A percentile compares a stretch with the other conserved stretches of the same genome.
Evolutionary conservation across 2,797 vertebrate species (phyloP).

Genomic region (Psittacula echo): DNA sequence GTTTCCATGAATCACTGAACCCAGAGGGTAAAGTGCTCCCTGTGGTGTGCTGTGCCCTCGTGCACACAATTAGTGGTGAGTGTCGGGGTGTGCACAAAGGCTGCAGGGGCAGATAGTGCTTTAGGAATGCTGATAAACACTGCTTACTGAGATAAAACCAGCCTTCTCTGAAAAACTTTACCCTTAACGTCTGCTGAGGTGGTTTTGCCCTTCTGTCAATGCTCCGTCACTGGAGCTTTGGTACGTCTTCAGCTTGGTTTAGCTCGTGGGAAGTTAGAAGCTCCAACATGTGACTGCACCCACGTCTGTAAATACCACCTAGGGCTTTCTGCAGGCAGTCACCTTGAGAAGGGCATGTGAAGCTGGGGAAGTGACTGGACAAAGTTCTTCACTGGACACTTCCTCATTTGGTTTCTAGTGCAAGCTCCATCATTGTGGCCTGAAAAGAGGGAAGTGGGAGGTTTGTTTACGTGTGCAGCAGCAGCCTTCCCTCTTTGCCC

Average conservation of each 20-base stretch:
- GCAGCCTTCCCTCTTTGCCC: too few species aligned
- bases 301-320: background rate
- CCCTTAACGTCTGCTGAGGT: accelerated
- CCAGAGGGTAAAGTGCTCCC: background rate
- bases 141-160: accelerated
- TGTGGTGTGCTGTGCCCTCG: accelerated
- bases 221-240: background rate
- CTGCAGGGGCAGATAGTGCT: background rate
- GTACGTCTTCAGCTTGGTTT: background rate
- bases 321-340: background rate
- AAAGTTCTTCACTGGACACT: background rate
- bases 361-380: background rate
- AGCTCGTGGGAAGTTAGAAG: background rate
- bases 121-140: accelerated
- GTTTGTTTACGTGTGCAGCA: background rate
- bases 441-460: background rate
- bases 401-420: background rate
- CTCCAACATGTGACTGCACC: accelerated
- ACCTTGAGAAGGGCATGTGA: background rate
- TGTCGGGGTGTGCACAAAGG: background rate
- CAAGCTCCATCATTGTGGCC: background rate
- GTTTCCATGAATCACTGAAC: accelerated
- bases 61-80: background rate
- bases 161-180: background rate
- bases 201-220: background rate